Percentiles rank a stretch among this genome's conserved stretches.
These are phyloP conservation scores for Allygus modestus DNA, from an alignment of 2,888 invertebrate genomes.

Conservation along the genomic window DNA sequence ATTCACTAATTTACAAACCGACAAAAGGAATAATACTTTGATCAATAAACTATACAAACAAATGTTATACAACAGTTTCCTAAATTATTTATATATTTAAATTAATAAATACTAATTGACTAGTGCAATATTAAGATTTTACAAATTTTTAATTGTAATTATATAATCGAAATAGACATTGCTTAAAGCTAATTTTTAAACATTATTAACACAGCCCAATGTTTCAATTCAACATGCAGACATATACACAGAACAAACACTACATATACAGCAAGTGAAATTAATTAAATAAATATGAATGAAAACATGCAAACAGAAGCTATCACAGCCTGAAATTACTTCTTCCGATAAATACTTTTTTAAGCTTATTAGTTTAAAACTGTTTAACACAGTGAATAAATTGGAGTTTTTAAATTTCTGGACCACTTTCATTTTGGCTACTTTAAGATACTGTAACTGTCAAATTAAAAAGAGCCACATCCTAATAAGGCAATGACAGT, in stretches of 20 bases:
- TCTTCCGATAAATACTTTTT: too few species aligned
- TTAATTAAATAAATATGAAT: not conserved
- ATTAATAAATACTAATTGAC: too few species aligned
- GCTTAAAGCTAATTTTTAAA: constrained; percentile 7
- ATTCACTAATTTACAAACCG: too few species aligned
- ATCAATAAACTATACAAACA: not conserved
- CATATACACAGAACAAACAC: constrained; percentile 39
- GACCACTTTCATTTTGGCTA: not conserved
- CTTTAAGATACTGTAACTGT: constrained; percentile 11
- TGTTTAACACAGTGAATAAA: not conserved
- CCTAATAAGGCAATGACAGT: constrained; percentile 55
- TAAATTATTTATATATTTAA: too few species aligned
- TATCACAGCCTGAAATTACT: constrained; percentile 17
- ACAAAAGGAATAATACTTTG: too few species aligned
- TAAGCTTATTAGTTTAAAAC: not conserved
- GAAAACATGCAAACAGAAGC: constrained; percentile 1
- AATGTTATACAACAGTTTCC: not conserved
- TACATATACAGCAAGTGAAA: not conserved
- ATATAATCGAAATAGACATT: not conserved
- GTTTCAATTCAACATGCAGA: not conserved
- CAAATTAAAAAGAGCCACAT: not conserved
- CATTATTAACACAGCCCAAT: constrained; percentile 21
- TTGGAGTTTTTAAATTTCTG: not conserved
- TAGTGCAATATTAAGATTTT: too few species aligned
- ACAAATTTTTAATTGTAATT: too few species aligned